Percentiles rank a stretch among this genome's conserved stretches.
Conservation (phyloP, 2,797 vertebrate species). For the Allobates femoralis region DNA sequence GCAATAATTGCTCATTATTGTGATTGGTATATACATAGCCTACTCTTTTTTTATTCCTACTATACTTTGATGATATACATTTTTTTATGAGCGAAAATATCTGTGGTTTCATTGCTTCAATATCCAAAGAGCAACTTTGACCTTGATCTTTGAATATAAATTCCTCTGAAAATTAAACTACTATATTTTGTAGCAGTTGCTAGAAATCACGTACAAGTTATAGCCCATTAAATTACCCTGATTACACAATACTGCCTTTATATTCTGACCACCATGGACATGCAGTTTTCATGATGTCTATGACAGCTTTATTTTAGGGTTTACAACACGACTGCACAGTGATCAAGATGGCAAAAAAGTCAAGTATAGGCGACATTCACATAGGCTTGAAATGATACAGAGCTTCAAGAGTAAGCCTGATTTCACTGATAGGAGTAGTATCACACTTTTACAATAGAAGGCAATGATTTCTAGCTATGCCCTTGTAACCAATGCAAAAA, state of each 20-base stretch:
- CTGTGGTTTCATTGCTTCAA: no score
- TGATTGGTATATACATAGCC: no score
- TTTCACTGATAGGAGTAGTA: not conserved
- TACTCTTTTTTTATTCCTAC: no score
- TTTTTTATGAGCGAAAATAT: no score
- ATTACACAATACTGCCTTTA: not conserved
- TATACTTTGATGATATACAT: no score
- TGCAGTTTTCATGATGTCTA: not conserved
- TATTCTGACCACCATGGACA: not conserved
- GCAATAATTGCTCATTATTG: no score
- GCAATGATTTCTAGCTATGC: conserved; percentile 13
- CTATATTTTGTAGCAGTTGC: not conserved
- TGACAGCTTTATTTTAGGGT: not conserved
- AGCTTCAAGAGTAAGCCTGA: not conserved
- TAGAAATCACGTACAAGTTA: not conserved
- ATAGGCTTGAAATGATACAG: not conserved
- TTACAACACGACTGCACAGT: not conserved
- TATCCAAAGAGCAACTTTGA: no score
- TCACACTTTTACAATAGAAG: not conserved
- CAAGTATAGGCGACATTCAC: not conserved
- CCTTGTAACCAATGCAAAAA: not conserved
- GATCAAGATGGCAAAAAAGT: not conserved
- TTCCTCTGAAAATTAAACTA: not conserved
- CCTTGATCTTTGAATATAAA: no score
- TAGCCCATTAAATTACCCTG: no score